Conservation (phyloP, 2,888 invertebrate species). For the Eupithecia inturbata region DNA sequence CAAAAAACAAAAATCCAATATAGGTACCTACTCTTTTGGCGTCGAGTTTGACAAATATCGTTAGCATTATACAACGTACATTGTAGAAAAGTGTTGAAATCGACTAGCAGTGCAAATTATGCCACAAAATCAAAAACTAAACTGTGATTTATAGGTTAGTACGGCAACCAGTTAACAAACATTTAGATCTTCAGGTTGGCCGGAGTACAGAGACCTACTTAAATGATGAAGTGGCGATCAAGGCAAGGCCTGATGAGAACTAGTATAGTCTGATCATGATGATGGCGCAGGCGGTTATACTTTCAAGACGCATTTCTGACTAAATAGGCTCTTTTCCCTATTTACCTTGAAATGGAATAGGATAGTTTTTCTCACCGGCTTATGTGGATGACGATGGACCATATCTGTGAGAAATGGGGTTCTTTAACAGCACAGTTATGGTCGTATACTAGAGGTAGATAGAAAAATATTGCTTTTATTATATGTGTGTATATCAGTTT, state of each 20-base stretch:
- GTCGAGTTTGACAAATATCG: not conserved
- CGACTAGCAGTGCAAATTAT: not conserved
- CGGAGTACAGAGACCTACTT: no score
- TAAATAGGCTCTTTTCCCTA: not conserved
- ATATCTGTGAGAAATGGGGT: conserved; percentile 20
- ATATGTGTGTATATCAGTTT: not conserved
- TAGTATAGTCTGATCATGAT: no score
- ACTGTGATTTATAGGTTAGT: not conserved
- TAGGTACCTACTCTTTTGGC: not conserved
- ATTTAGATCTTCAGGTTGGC: not conserved
- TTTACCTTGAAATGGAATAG: conserved; percentile 25
- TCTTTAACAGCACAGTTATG: not conserved
- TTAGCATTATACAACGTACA: not conserved
- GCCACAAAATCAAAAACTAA: not conserved
- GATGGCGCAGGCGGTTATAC: no score
- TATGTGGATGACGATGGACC: conserved; percentile 12
- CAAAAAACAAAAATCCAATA: not conserved
- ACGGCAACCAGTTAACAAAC: not conserved
- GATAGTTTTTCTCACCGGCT: conserved; percentile 20
- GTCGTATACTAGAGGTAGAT: not conserved
- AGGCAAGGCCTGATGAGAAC: no score
- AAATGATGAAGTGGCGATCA: no score
- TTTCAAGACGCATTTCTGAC: no score
- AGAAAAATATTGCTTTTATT: not conserved
- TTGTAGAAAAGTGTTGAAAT: not conserved